Conservation (phyloP, 2,113 vertebrate genomes). For the Gymnogyps californianus region DNA sequence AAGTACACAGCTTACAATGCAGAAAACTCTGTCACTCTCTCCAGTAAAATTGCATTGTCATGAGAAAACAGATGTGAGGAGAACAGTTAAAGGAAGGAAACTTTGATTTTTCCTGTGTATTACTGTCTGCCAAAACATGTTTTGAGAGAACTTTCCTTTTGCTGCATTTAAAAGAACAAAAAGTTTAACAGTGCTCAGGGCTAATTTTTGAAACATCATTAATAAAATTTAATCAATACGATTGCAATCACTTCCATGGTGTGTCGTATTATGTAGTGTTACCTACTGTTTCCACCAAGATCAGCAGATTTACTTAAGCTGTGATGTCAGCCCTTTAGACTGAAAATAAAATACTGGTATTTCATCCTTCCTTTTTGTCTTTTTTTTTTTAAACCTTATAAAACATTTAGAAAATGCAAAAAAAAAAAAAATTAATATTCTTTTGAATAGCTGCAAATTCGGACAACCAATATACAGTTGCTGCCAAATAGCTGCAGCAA, state of each 20-base stretch:
- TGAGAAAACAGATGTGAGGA: background rate
- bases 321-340: background rate
- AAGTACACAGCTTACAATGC: background rate
- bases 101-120: background rate
- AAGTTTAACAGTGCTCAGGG: background rate
- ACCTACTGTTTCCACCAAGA: background rate
- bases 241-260: background rate
- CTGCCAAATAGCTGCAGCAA: background rate
- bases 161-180: background rate
- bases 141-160: background rate
- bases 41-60: background rate
- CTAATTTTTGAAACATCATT: background rate
- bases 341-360: background rate
- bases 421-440: background rate
- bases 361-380: background rate
- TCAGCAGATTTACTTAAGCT: background rate
- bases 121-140: background rate
- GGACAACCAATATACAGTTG: background rate
- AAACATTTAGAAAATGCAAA: background rate
- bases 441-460: background rate
- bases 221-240: background rate
- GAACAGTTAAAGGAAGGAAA: background rate
- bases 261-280: background rate
- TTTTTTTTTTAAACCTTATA: rapidly evolving
- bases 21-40: background rate